phyloP scores from a whole-genome alignment of 2,888 invertebrate genomes.

The Chloroclystis v-ata region DNA sequence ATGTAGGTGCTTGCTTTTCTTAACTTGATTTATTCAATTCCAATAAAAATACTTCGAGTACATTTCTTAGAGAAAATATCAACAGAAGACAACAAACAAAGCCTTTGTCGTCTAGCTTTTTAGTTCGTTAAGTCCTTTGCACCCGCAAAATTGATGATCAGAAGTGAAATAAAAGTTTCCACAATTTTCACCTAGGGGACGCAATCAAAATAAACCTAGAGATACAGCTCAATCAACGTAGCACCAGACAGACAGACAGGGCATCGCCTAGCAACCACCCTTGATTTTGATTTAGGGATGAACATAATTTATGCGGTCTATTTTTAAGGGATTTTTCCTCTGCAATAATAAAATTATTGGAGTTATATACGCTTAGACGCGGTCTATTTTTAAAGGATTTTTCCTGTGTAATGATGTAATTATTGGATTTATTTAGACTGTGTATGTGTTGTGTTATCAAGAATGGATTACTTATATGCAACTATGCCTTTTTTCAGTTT shows the following conservation, averaged over 20 bases:
- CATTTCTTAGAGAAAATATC: too few relatives aligned
- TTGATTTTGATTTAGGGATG: not conserved
- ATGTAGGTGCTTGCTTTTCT: too few relatives aligned
- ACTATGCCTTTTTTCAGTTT: too few relatives aligned
- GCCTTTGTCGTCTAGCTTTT: constrained; percentile 4
- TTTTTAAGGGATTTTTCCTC: not conserved
- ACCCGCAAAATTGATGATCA: constrained; percentile 4
- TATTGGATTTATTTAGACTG: too few relatives aligned
- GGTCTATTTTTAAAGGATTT: too few relatives aligned
- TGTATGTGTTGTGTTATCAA: too few relatives aligned
- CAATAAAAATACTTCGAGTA: too few relatives aligned
- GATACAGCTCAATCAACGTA: constrained; percentile 12
- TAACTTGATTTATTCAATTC: too few relatives aligned
- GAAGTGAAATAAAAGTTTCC: constrained; percentile 8
- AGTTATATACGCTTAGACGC: too few relatives aligned
- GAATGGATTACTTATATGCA: too few relatives aligned
- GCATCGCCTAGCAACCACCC: constrained; percentile 20
- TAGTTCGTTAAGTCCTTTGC: constrained; percentile 3
- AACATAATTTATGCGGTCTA: not conserved
- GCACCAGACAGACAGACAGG: constrained; percentile 12
- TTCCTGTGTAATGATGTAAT: too few relatives aligned
- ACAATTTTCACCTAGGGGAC: constrained; percentile 9
- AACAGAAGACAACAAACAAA: constrained; percentile 3
- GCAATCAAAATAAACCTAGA: constrained; percentile 15
- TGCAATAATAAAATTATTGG: not conserved